Conservation (phyloP, 2,888 invertebrate genomes). For the Polylopha cassiicola region DNA sequence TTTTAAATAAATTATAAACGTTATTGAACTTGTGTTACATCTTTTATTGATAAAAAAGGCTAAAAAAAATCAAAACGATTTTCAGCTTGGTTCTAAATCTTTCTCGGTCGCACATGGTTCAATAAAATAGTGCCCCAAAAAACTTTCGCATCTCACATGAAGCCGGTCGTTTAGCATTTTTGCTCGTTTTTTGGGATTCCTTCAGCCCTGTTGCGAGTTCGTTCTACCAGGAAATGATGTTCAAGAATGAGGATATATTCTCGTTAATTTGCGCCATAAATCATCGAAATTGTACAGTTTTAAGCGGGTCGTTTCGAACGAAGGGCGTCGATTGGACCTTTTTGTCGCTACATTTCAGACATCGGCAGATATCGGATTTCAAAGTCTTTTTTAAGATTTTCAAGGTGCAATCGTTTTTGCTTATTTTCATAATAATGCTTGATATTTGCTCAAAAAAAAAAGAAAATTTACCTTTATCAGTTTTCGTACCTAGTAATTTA, state of each 20-base stretch:
- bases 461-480: too few relatives aligned
- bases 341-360: conserved; percentile 50
- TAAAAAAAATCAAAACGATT: too few relatives aligned
- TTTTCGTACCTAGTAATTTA: too few relatives aligned
- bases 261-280: conserved; percentile 77
- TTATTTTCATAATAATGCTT: too few relatives aligned
- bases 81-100: too few relatives aligned
- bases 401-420: too few relatives aligned
- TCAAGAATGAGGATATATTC: conserved; percentile 75
- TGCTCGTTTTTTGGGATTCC: conserved; percentile 53
- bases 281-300: conserved; percentile 70
- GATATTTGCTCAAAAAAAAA: too few relatives aligned
- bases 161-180: conserved; percentile 42
- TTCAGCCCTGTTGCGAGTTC: conserved; percentile 56
- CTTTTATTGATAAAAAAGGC: background rate
- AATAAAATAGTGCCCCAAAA: conserved; percentile 28
- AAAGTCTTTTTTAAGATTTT: conserved; percentile 43
- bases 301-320: conserved; percentile 44
- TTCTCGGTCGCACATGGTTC: conserved; percentile 7
- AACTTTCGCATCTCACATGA: conserved; percentile 31
- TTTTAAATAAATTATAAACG: background rate
- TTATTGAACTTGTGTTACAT: background rate
- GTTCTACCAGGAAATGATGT: conserved; percentile 75
- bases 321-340: conserved; percentile 51
- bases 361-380: conserved; percentile 53